Evolutionary conservation across 2,888 invertebrate species (phyloP), one percentile per base, ranked within the genome.

Genomic region (Calephelis perditalis): DNA sequence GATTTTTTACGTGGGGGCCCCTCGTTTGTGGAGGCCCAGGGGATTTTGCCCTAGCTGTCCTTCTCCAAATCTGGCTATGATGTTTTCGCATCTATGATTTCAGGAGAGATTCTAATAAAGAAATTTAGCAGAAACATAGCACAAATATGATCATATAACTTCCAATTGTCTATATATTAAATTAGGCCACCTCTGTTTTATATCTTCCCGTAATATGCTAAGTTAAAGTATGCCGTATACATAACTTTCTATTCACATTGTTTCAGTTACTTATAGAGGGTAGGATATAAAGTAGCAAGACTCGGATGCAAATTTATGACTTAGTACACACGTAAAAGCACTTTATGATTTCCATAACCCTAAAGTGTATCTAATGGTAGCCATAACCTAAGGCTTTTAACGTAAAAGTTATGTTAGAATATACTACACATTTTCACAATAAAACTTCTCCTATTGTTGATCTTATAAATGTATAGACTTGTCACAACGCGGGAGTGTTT

Each of bases 331-430:
- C 45, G 44, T 55, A 45, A 59, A 45, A 55, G 59, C 36, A 44
- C n/a, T 55, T 59, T 45, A 59, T 55, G 44, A 59, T 55, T 59
- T 55, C 44, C 55, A 55, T 59, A 45, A 59, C 59, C 36, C 49
- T 52, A 52, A 26, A 45, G 59, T 59, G 45, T 37, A 59, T 15
- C 59, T 59, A 45, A 59, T 59, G 55, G 45, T 36, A 44, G 59
- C 10, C 15, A 59, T 46, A 56, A 56, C 36, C 45, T 55, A 36
- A 44, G 46, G 55, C 55, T 54, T 59, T 56, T 56, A 56, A 46
- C 45, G 15, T 37, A 36, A 55, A 46, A 15, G 45, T 59, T 36
- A 45, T 59, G 37, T 46, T 56, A 11, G 12, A 59, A 55, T 45
- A 36, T 52, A 52, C 52, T 52, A 52, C 52, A 36, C 52, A 52